These are phyloP conservation scores for Mastacembelus armatus DNA, from an alignment of 2,797 vertebrate genomes.

Conservation along the genomic window DNA sequence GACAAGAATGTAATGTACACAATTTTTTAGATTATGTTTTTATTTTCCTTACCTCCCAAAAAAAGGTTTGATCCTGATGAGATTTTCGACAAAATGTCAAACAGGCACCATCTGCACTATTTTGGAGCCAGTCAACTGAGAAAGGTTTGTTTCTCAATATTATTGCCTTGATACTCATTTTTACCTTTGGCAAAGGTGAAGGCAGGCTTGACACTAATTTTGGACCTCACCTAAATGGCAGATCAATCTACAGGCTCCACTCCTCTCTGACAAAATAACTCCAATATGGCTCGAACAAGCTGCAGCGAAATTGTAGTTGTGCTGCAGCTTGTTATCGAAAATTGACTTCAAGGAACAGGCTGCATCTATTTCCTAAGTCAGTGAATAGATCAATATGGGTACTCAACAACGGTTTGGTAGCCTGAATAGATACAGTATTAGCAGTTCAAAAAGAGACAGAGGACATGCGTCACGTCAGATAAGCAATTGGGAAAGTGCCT, in stretches of 20 bases:
- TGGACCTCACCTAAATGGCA: conserved; percentile 14
- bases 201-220: neutral
- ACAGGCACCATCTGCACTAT: neutral
- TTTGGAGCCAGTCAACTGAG: conserved; percentile 4
- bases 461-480: conserved; percentile 42
- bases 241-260: conserved; percentile 2
- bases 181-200: conserved; percentile 6
- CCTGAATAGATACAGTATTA: conserved; percentile 2
- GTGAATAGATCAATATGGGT: conserved; percentile 31
- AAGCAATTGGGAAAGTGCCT: conserved; percentile 29
- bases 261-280: conserved; percentile 30
- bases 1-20: neutral
- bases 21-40: neutral
- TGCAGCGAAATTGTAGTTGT: conserved; percentile 1
- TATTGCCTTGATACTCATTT: conserved; percentile 15
- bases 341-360: conserved; percentile 34
- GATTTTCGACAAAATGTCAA: conserved; percentile 8
- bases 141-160: neutral
- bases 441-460: conserved; percentile 10
- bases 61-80: neutral
- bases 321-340: conserved; percentile 46
- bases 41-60: neutral
- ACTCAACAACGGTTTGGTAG: conserved; percentile 20
- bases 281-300: conserved; percentile 13
- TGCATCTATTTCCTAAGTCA: conserved; percentile 33